Evolutionary conservation across 2,888 invertebrate species (phyloP).

Genomic region (Arge pagana): DNA sequence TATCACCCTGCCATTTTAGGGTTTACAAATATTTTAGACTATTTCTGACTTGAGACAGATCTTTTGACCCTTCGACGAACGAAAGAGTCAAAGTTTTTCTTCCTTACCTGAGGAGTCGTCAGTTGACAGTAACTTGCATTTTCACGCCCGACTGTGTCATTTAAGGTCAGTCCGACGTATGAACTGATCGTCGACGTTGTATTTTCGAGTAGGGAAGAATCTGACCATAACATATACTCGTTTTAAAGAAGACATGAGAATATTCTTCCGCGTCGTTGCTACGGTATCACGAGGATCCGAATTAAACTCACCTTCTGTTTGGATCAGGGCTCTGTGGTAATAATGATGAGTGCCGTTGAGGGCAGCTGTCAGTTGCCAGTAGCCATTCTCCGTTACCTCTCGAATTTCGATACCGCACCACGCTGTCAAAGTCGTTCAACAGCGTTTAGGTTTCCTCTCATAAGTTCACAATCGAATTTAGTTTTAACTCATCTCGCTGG

Average conservation of each 20-base stretch:
- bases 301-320: neutral
- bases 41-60: too few species aligned
- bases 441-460: neutral
- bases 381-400: conserved; percentile 1
- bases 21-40: too few species aligned
- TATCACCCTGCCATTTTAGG: too few species aligned
- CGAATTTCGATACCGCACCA: conserved; percentile 21
- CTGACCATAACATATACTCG: conserved; percentile 1
- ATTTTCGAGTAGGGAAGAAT: neutral
- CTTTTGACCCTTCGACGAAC: too few species aligned
- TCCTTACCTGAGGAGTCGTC: conserved; percentile 9
- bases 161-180: neutral
- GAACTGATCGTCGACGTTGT: conserved; percentile 3
- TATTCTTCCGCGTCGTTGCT: neutral
- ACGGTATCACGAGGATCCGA: neutral
- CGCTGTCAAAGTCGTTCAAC: conserved; percentile 1
- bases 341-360: conserved; percentile 17
- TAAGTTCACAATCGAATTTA: neutral
- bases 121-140: conserved; percentile 18
- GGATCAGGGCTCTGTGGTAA: conserved; percentile 8
- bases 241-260: neutral
- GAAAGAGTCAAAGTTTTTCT: neutral
- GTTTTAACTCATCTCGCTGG: neutral
- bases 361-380: conserved; percentile 18
- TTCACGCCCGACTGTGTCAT: conserved; percentile 1